Evolutionary conservation across 2,113 vertebrate genomes (phyloP).

Genomic region (Ptilorrhoa leucosticta): DNA sequence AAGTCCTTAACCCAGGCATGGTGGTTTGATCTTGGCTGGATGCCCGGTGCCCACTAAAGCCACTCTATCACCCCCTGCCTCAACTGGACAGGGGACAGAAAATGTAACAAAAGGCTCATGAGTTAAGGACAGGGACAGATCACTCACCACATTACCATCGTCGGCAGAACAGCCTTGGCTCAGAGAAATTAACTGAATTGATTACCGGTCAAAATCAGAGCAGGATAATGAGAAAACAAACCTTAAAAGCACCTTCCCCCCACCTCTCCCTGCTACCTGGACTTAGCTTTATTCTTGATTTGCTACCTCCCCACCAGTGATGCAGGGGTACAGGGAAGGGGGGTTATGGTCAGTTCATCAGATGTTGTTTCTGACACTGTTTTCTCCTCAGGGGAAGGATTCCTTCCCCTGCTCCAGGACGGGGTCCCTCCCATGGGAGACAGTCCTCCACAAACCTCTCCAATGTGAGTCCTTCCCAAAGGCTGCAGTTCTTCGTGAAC

Average conservation of each 20-base stretch:
- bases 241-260: neutral
- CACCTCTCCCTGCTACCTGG: neutral
- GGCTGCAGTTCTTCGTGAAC: neutral
- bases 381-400: neutral
- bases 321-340: neutral
- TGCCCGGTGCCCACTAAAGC: neutral
- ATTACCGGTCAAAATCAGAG: neutral
- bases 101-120: neutral
- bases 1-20: neutral
- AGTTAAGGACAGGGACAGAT: neutral
- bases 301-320: neutral
- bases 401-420: neutral
- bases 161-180: neutral
- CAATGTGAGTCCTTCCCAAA: neutral
- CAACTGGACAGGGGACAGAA: neutral
- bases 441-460: neutral
- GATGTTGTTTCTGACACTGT: neutral
- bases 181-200: neutral
- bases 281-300: neutral
- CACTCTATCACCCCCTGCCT: neutral
- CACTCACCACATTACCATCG: neutral
- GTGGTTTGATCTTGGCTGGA: neutral
- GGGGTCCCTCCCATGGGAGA: accelerated
- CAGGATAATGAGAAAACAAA: neutral
- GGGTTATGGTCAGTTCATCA: neutral